phyloP scores from a whole-genome alignment of 1,140 invertebrate genomes.

The Zaprionus camerounensis region DNA sequence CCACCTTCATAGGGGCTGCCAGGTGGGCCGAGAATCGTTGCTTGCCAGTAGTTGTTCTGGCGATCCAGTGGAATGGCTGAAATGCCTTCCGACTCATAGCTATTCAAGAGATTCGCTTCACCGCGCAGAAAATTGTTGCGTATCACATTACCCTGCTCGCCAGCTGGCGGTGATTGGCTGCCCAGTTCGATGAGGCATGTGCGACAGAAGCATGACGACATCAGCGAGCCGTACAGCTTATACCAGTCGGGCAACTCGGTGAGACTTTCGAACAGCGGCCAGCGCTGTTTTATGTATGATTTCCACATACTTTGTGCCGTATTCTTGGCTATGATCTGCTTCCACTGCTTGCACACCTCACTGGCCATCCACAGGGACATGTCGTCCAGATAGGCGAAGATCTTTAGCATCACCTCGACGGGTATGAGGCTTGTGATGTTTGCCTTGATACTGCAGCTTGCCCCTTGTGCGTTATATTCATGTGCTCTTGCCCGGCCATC shows the following conservation, averaged over 20 bases:
- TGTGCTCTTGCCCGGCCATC: conserved; percentile 65
- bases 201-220: conserved; percentile 92
- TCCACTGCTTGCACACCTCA: conserved; percentile 94
- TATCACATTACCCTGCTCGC: conserved; percentile 89
- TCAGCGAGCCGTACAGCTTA: conserved; percentile 87
- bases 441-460: conserved; percentile 21
- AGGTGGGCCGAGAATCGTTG: conserved; percentile 93
- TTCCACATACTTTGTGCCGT: conserved; percentile 91
- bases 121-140: conserved; percentile 89
- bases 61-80: conserved; percentile 93
- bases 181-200: conserved; percentile 93
- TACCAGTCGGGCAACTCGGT: conserved; percentile 91
- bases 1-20: conserved; percentile 97
- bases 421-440: conserved; percentile 65
- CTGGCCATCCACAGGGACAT: conserved; percentile 94
- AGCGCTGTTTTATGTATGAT: conserved; percentile 89
- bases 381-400: conserved; percentile 96
- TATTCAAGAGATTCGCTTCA: conserved; percentile 88
- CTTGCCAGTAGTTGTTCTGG: conserved; percentile 95
- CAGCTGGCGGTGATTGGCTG: conserved; percentile 86
- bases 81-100: conserved; percentile 95
- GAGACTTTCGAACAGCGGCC: conserved; percentile 93
- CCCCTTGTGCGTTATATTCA: conserved; percentile 50
- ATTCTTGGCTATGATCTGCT: conserved; percentile 90
- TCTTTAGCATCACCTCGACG: conserved; percentile 91